phyloP scores from a whole-genome alignment of 2,888 invertebrate species.

The Ochropacha duplaris region DNA sequence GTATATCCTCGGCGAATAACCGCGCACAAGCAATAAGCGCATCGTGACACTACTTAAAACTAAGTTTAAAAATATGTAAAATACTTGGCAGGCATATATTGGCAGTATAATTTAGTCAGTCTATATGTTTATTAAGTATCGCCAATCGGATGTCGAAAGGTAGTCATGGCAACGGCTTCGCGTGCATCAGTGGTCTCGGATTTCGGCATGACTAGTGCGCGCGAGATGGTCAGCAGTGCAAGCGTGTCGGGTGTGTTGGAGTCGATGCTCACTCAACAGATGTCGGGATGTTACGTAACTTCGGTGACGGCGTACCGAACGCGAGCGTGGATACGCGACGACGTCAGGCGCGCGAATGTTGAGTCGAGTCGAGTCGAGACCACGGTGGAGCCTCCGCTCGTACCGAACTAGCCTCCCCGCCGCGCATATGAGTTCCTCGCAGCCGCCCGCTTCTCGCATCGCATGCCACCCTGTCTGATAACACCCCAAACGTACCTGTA shows the following conservation, averaged over 20 bases:
- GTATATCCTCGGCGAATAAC: slow-evolving; percentile 40
- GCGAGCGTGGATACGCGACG: slow-evolving; percentile 60
- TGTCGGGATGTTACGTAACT: slow-evolving; percentile 73
- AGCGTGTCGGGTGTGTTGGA: slow-evolving; percentile 66
- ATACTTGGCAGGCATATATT: slow-evolving; percentile 55
- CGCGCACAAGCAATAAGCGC: slow-evolving; percentile 62
- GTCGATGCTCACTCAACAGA: slow-evolving; percentile 69
- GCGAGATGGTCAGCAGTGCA: slow-evolving; percentile 67
- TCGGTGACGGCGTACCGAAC: slow-evolving; percentile 46
- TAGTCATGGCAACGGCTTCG: slow-evolving; percentile 50
- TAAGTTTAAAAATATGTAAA: slow-evolving; percentile 33
- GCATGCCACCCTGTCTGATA: slow-evolving; percentile 22
- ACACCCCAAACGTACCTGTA: slow-evolving; percentile 8
- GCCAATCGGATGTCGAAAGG: slow-evolving; percentile 48
- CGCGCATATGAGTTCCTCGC: slow-evolving; percentile 28
- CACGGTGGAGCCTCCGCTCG: slow-evolving; percentile 37
- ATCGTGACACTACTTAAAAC: slow-evolving; percentile 51
- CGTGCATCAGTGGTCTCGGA: slow-evolving; percentile 40
- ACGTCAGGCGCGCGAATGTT: slow-evolving; percentile 71
- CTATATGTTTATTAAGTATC: slow-evolving; percentile 55
- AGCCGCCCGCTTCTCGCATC: slow-evolving; percentile 36
- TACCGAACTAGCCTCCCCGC: slow-evolving; percentile 24
- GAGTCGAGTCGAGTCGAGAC: slow-evolving; percentile 49
- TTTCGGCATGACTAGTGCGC: slow-evolving; percentile 62
- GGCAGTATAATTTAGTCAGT: slow-evolving; percentile 53